Conservation (phyloP, 2,113 vertebrate genomes). For the Melanostigma gelatinosum region DNA sequence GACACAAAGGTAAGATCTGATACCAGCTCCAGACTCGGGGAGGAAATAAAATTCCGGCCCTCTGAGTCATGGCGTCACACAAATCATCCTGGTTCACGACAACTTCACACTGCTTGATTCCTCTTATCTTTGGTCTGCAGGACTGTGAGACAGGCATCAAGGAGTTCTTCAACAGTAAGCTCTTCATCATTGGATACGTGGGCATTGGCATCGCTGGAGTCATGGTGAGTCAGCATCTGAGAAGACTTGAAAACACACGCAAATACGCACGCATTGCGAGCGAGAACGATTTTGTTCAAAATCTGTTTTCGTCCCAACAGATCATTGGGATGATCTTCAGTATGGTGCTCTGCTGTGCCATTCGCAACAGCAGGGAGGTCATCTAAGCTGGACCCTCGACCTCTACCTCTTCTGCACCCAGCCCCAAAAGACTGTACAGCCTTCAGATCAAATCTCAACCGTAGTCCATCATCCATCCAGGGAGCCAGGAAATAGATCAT, state of each 20-base stretch:
- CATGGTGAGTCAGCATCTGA: constrained; percentile 86
- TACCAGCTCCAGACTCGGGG: not conserved
- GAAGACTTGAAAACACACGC: not conserved
- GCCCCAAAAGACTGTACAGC: constrained; percentile 43
- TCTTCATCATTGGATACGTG: constrained; percentile 93
- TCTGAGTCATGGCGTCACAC: not conserved
- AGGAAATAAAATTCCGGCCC: not conserved
- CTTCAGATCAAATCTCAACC: constrained; percentile 32
- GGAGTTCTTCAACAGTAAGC: constrained; percentile 87
- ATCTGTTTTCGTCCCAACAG: constrained; percentile 74
- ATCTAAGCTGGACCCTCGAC: constrained; percentile 81
- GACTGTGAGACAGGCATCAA: constrained; percentile 89
- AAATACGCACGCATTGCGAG: accelerated
- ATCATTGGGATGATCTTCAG: constrained; percentile 99
- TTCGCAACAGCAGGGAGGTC: constrained; percentile 92
- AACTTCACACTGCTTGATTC: not conserved
- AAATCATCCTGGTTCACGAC: constrained; percentile 1
- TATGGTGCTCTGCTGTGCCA: constrained; percentile 97
- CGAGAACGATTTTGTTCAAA: not conserved
- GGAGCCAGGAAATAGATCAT: constrained; percentile 27
- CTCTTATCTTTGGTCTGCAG: constrained; percentile 71
- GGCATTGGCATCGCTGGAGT: constrained; percentile 93
- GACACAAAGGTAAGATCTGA: constrained; percentile 59
- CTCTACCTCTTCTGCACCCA: not conserved
- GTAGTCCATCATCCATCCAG: not conserved